A percentile compares a stretch with the other conserved stretches of the same genome.
Conservation (phyloP, 2,888 invertebrate species). For the Arge pagana region DNA sequence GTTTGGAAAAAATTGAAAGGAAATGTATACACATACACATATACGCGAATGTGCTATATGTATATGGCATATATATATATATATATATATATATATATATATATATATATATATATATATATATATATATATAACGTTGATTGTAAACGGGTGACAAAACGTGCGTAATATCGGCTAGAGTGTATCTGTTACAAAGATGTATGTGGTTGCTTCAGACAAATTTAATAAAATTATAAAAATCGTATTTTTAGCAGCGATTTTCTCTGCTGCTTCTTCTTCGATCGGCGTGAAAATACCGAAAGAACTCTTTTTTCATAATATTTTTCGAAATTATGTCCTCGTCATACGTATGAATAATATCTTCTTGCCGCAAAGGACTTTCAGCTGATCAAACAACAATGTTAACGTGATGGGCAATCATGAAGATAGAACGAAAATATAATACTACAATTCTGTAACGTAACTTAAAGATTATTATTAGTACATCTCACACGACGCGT, state of each 20-base stretch:
- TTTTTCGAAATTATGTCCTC: not conserved
- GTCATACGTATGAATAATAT: not conserved
- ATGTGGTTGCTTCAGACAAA: slow-evolving; percentile 53
- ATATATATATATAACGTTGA: slow-evolving; percentile 39
- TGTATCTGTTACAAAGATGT: slow-evolving; percentile 53
- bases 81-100: slow-evolving; percentile 27
- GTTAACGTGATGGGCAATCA: no score
- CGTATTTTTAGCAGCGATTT: not conserved
- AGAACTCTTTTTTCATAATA: no score
- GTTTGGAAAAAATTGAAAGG: no score
- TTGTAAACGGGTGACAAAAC: slow-evolving; percentile 29
- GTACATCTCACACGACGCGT: no score
- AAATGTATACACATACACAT: no score
- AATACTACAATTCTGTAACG: no score
- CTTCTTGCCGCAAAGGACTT: not conserved
- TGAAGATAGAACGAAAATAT: no score
- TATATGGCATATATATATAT: slow-evolving; percentile 18
- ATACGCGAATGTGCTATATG: no score
- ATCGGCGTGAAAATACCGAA: no score
- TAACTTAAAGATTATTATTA: no score
- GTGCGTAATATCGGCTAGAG: slow-evolving; percentile 38
- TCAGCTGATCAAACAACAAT: no score
- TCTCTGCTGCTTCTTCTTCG: no score
- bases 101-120: slow-evolving; percentile 29
- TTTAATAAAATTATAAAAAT: slow-evolving; percentile 34